Percentiles rank a stretch among this genome's conserved stretches.
These are phyloP conservation scores for Lasioglossum figueresi DNA, from an alignment of 2,888 invertebrate genomes.

Conservation along the genomic window DNA sequence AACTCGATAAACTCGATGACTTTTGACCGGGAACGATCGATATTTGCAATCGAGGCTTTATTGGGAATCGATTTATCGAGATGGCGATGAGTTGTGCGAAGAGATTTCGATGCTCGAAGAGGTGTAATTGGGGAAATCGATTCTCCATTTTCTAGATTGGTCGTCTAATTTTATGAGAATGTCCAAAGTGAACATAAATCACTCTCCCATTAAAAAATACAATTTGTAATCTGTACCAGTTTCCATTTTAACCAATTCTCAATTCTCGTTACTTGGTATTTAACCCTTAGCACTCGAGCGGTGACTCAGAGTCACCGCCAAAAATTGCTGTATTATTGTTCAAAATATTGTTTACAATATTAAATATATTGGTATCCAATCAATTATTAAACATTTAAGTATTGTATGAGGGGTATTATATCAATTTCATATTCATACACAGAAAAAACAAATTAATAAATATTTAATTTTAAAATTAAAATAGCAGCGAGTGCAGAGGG, in stretches of 20 bases:
- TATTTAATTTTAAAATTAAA: too few species aligned
- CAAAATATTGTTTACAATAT: too few species aligned
- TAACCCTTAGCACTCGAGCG: too few species aligned
- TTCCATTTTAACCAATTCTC: not conserved
- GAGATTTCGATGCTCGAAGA: not conserved
- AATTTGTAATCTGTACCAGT: not conserved
- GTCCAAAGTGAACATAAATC: not conserved
- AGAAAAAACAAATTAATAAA: too few species aligned
- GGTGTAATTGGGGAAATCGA: not conserved
- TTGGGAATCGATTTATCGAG: not conserved
- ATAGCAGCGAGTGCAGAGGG: too few species aligned
- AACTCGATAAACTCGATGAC: not conserved
- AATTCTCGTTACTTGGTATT: not conserved
- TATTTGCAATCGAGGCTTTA: constrained; percentile 25
- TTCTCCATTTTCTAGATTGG: not conserved
- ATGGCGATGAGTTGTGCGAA: not conserved
- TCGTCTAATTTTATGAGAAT: not conserved
- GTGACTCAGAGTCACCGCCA: too few species aligned
- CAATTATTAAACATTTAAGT: too few species aligned
- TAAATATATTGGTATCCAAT: too few species aligned
- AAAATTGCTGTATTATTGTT: too few species aligned
- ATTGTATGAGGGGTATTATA: too few species aligned
- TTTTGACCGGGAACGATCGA: not conserved
- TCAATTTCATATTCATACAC: too few species aligned
- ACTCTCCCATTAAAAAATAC: not conserved